phyloP scores from a whole-genome alignment of 2,797 vertebrate species.

The Chanos chanos region DNA sequence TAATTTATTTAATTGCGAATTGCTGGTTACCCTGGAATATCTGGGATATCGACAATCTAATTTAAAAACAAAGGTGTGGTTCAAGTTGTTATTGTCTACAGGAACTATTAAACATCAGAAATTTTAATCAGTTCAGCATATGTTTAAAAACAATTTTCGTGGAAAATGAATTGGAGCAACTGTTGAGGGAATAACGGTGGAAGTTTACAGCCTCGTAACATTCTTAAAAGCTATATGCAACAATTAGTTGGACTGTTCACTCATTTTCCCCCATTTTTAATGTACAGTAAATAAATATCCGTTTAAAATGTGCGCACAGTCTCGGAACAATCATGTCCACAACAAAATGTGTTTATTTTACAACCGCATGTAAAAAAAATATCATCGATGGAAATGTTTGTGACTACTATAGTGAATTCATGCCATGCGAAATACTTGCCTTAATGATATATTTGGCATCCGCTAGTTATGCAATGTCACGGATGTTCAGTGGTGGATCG shows the following conservation, averaged over 20 bases:
- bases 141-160: too few species aligned
- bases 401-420: conserved; percentile 39
- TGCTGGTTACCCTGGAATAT: conserved; percentile 2
- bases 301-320: conserved; percentile 30
- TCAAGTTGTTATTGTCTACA: neutral
- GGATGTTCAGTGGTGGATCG: conserved; percentile 45
- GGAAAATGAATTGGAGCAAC: too few species aligned
- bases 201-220: conserved; percentile 2
- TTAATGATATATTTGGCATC: conserved; percentile 46
- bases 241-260: conserved; percentile 19
- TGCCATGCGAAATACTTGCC: conserved; percentile 40
- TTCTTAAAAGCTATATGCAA: conserved; percentile 31
- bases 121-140: neutral
- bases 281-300: conserved; percentile 22
- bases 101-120: too few species aligned
- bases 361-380: conserved; percentile 40
- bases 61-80: neutral
- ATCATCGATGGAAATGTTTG: conserved; percentile 27
- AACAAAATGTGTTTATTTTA: conserved; percentile 26
- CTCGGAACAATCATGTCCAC: conserved; percentile 36
- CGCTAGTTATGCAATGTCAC: conserved; percentile 46
- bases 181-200: neutral
- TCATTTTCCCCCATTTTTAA: conserved; percentile 1
- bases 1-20: neutral
- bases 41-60: conserved; percentile 26